Evolutionary conservation across 2,113 vertebrate genomes (phyloP).

Genomic region (Crotalus helleri): DNA sequence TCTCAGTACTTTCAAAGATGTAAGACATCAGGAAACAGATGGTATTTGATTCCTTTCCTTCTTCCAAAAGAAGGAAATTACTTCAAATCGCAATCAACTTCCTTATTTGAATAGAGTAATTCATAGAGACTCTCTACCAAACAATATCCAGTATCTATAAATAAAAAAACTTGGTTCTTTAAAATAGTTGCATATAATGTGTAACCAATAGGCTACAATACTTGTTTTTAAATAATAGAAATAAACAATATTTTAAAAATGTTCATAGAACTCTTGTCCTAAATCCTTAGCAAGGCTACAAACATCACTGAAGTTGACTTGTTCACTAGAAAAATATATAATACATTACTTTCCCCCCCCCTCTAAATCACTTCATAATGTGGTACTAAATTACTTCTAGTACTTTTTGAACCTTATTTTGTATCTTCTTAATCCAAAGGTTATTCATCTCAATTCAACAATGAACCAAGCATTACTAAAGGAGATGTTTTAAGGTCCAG

Average conservation of each 20-base stretch:
- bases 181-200: neutral
- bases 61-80: conserved; percentile 44
- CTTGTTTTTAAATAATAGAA: neutral
- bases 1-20: conserved; percentile 26
- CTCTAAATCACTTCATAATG: neutral
- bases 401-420: neutral
- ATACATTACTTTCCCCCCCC: rapidly evolving
- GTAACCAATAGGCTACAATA: neutral
- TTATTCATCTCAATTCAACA: neutral
- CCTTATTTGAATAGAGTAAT: conserved; percentile 35
- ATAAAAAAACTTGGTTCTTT: conserved; percentile 20
- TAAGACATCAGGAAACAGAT: conserved; percentile 58
- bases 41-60: conserved; percentile 44
- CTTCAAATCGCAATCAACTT: conserved; percentile 42
- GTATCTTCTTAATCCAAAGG: neutral
- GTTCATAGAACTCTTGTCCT: neutral
- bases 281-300: neutral
- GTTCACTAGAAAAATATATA: neutral
- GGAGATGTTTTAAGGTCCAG: neutral
- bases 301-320: neutral
- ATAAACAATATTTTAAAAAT: neutral
- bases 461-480: neutral
- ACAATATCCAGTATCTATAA: neutral
- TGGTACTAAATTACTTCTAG: neutral
- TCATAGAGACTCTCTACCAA: neutral